Percentiles rank a stretch among this genome's conserved stretches.
Evolutionary conservation across 2,113 vertebrate genomes (phyloP).

Genomic region (Pardalotus punctatus): DNA sequence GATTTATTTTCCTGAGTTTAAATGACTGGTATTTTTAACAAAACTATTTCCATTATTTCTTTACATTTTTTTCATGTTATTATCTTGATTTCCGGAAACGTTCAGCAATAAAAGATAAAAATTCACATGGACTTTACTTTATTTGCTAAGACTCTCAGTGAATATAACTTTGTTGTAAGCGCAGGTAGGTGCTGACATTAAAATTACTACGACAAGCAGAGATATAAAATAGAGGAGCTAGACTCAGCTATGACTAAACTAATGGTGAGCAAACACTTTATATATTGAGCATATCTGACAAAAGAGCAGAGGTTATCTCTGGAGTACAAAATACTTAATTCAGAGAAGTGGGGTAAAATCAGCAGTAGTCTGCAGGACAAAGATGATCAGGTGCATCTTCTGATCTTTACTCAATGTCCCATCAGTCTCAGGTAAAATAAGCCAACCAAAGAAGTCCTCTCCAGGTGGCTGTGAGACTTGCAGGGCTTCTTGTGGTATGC

Average conservation of each 20-base stretch:
- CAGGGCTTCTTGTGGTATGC: not conserved
- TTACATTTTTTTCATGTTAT: not conserved
- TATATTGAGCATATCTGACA: not conserved
- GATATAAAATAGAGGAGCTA: not conserved
- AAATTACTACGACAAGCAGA: not conserved
- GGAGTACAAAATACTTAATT: not conserved
- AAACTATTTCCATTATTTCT: not conserved
- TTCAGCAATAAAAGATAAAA: not conserved
- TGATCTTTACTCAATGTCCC: not conserved
- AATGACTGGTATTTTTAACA: not conserved
- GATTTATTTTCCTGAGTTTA: not conserved
- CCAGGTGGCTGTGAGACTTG: not conserved
- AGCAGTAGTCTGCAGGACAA: not conserved
- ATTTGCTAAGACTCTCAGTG: not conserved
- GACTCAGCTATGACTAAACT: not conserved
- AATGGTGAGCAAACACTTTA: not conserved
- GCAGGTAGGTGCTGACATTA: not conserved
- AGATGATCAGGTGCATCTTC: not conserved
- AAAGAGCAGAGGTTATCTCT: not conserved
- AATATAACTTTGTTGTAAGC: not conserved
- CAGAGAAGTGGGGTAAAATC: not conserved
- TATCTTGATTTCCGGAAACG: not conserved
- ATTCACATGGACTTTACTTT: not conserved
- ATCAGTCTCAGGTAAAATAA: not conserved
- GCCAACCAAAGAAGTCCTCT: not conserved